Evolutionary conservation across 1,140 invertebrate genomes (phyloP), one percentile per base, ranked within the genome.

Genomic region (Caenorhabditis briggsae): DNA sequence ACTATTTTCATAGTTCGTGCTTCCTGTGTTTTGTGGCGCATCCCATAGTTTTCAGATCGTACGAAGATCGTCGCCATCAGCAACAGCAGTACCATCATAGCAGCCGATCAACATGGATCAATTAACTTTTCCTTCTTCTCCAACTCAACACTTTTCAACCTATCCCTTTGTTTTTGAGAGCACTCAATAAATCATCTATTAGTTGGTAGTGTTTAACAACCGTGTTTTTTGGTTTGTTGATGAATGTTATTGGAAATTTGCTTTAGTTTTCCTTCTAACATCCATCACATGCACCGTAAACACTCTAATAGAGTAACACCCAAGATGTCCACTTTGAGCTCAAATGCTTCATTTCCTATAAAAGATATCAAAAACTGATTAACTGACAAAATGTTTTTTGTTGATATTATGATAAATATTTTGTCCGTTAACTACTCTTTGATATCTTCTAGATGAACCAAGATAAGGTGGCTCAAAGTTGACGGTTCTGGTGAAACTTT

Each of bases 31-130:
- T 33, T 33, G 9, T 33, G 3, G 5, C 5, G 46, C 23, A n/a
- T 53, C 33, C 70, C 14, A 50, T 48, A 50, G 20, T 50, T 78
- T 78, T 78, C 70, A 78, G 70, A 78, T 14, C n/a, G 16, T 78
- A 50, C 14, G 70, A 78, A 50, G 70, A 50, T 14, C 70, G 70
- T 50, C 46, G 53, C 12, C 46, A 50, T 5, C 70, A 48, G 9
- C 43, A 43, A 78, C 70, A 78, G 53, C 70, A 78, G 70, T 78
- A 78, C 9, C 43, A 78, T 25, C 70, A 78, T 0, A 50, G 46
- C n/a, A 53, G 70, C 46, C 14, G 70, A 50, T 78, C 70, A 53
- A 78, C 70, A n/a, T 78, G 70, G 70, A 78, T 78, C 43, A 78
- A 78, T 46, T 78, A 78, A 58, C 41, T 7, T 41, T 48, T 23